These are phyloP conservation scores for Epinotia bilunana DNA, from an alignment of 2,888 invertebrate genomes.

Conservation along the genomic window DNA sequence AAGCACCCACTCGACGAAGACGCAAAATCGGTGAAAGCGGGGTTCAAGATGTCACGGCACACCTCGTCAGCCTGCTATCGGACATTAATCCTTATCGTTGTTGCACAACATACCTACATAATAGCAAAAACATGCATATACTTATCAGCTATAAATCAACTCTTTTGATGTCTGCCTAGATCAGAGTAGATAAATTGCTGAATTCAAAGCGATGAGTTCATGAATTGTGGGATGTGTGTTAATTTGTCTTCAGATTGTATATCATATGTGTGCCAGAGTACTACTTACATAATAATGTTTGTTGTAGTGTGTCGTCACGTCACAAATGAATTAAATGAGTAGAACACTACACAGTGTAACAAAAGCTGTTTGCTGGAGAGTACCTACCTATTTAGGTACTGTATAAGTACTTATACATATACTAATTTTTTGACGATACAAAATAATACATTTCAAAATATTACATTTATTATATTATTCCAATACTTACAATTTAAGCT, in stretches of 20 bases:
- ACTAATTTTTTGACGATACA: too few relatives aligned
- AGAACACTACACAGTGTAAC: not conserved
- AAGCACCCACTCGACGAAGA: slow-evolving; percentile 53
- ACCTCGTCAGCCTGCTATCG: slow-evolving; percentile 43
- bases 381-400: not conserved
- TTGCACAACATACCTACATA: slow-evolving; percentile 45
- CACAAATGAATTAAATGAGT: slow-evolving; percentile 19
- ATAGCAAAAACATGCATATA: slow-evolving; percentile 31
- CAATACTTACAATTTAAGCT: not conserved
- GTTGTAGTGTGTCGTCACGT: not conserved
- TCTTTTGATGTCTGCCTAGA: slow-evolving; percentile 39
- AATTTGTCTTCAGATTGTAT: slow-evolving; percentile 26
- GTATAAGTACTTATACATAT: not conserved
- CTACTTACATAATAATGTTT: not conserved
- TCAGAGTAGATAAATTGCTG: slow-evolving; percentile 33
- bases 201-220: slow-evolving; percentile 33
- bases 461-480: too few relatives aligned
- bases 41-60: slow-evolving; percentile 74
- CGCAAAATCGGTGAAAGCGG: slow-evolving; percentile 70
- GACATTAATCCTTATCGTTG: slow-evolving; percentile 47
- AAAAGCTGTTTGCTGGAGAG: not conserved
- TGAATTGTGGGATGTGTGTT: slow-evolving; percentile 35
- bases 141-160: slow-evolving; percentile 42
- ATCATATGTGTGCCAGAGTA: not conserved
- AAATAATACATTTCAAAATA: too few relatives aligned